Base-by-base conservation (phyloP, 2,113 vertebrate species). In the Nyctereutes procyonoides region DNA sequence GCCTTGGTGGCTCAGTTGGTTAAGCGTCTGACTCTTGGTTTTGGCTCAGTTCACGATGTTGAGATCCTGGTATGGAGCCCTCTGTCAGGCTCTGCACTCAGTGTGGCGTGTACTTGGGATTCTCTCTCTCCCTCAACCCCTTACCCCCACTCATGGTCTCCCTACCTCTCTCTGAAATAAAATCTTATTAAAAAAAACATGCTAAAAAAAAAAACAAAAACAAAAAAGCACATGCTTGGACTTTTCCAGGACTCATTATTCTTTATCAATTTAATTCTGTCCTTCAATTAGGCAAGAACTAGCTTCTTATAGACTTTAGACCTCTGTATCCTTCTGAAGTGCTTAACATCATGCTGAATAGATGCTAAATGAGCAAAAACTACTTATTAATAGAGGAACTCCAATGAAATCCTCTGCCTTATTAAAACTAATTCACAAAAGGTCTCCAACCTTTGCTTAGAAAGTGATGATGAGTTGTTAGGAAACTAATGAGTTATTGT, bases 401-500 rank as follows among this genome's bases (percentile, higher is more conserved):
- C 91, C 63, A 28, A 0, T 43, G 79, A 90, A 80, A 28, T 19
- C 38, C 83, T 89, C 28, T 4, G 1, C 20, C 26, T 96, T 56
- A 58, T 32, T 48, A 85, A 65, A 96, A 84, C 51, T 55, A 65
- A 2, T 76, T n/a, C 53, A 32, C 4, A 20, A 26, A 51, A 97
- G 79, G 63, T 87, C 77, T 71, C 63, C 86, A 92, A 62, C 80
- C 90, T 48, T 90, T 93, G 17, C 88, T 96, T 90, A 65, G 89
- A 73, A 69, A 81, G 56, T 16, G 79, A 87, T 53, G 73, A 85
- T 56, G 30, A 60, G 38, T 62, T 79, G 73, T 87, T 77, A 56
- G 32, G 86, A 96, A 93, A 93, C 83, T 35, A 84, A 35, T 51
- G 67, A 96, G 74, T 93, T 93, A 90, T 71, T 63, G 73, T 55